phyloP scores from a whole-genome alignment of 2,113 vertebrate genomes.

The Phodopus roborovskii region DNA sequence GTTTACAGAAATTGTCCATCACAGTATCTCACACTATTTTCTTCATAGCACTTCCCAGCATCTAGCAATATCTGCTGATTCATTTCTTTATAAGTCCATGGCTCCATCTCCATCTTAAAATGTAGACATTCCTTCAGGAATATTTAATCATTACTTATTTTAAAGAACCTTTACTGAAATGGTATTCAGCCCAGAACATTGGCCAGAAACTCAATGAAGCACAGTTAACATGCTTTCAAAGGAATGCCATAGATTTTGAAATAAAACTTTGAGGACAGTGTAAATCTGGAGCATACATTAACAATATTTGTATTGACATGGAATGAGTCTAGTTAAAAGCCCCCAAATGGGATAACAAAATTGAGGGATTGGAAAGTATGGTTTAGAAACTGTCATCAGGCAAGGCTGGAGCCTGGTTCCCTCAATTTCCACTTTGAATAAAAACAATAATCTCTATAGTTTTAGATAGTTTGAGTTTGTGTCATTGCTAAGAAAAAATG shows the following conservation, averaged over 20 bases:
- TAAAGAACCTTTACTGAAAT: background rate
- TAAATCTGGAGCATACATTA: background rate
- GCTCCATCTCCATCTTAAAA: background rate
- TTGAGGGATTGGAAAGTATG: background rate
- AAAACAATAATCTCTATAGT: background rate
- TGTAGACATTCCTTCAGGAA: background rate
- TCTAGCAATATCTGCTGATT: background rate
- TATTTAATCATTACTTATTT: constrained; percentile 2
- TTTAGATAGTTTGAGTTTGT: background rate
- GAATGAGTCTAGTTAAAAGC: background rate
- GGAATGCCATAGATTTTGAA: background rate
- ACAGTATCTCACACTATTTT: background rate
- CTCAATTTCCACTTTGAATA: background rate
- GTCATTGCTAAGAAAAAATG: constrained; percentile 12
- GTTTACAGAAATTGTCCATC: background rate
- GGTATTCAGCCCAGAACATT: background rate
- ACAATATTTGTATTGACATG: background rate
- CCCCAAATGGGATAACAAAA: background rate
- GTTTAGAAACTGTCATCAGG: background rate
- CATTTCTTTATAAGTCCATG: background rate
- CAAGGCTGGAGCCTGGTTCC: background rate
- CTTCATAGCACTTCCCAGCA: background rate
- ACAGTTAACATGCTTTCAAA: background rate
- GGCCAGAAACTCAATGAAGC: background rate
- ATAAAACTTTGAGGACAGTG: background rate